phyloP scores from a whole-genome alignment of 2,113 vertebrate species.

The Notarius quadriscutis region DNA sequence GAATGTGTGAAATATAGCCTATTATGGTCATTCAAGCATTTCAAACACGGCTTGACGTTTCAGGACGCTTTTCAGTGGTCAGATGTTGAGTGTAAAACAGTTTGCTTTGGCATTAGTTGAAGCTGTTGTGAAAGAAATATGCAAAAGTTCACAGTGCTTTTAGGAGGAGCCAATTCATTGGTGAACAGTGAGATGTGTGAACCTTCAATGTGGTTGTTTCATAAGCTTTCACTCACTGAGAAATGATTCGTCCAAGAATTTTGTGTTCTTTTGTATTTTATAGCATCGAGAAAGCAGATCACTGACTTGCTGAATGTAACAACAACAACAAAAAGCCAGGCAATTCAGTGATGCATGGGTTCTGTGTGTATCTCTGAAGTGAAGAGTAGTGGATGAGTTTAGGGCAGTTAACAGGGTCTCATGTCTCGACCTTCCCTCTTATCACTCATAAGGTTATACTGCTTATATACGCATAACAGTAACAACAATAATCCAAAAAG shows the following conservation, averaged over 20 bases:
- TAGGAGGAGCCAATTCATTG: not conserved
- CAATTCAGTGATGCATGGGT: not conserved
- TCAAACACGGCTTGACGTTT: not conserved
- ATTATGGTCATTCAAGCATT: not conserved
- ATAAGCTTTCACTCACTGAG: not conserved
- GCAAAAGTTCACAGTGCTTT: not conserved
- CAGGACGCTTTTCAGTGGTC: not conserved
- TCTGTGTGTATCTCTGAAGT: not conserved
- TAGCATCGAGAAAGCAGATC: not conserved
- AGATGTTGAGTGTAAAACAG: slow-evolving; percentile 4
- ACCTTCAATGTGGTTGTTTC: not conserved
- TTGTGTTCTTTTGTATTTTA: not conserved
- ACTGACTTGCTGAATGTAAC: not conserved
- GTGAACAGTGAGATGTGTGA: not conserved
- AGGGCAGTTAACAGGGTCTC: not conserved
- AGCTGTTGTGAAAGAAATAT: slow-evolving; percentile 6
- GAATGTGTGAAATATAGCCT: slow-evolving; percentile 13
- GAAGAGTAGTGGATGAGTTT: not conserved
- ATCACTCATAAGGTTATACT: not conserved
- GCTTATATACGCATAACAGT: not conserved
- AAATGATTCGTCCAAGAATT: not conserved
- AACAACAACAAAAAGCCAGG: not conserved
- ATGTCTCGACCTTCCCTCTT: not conserved
- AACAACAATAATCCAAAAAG: not conserved
- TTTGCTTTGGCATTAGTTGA: slow-evolving; percentile 16